A percentile compares a stretch with the other conserved stretches of the same genome.
Evolutionary conservation across 2,113 vertebrate species (phyloP).

Genomic region (Garra rufa): DNA sequence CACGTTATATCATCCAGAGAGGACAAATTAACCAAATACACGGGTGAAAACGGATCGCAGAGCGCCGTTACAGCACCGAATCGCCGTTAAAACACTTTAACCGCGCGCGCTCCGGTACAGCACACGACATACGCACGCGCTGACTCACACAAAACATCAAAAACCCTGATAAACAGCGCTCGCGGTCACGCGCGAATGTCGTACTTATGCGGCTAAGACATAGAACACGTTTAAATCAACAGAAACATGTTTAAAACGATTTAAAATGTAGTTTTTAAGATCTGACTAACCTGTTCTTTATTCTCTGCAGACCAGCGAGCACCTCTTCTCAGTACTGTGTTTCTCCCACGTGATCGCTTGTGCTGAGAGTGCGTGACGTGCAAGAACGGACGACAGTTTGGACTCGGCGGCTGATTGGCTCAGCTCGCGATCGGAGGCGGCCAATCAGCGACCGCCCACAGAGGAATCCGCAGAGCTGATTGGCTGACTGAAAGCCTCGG

Average conservation of each 20-base stretch:
- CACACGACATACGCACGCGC: not conserved
- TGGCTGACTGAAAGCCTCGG: not conserved
- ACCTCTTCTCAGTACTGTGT: not conserved
- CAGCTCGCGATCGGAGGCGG: not conserved
- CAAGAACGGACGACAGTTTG: too few species aligned
- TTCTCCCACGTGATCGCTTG: constrained; percentile 7
- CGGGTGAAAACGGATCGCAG: not conserved
- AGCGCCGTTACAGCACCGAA: not conserved
- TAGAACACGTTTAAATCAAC: accelerated
- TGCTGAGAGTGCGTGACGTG: not conserved
- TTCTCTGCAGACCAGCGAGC: not conserved
- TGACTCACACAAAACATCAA: not conserved
- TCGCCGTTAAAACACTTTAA: constrained; percentile 7
- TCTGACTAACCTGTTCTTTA: constrained; percentile 5
- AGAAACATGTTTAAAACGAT: too few species aligned
- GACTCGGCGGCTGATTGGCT: not conserved
- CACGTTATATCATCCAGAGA: not conserved
- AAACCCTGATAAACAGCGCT: accelerated
- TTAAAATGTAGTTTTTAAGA: not conserved
- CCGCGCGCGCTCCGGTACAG: not conserved
- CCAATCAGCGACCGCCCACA: not conserved
- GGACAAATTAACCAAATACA: not conserved
- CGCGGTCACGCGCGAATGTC: accelerated
- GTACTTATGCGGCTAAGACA: accelerated
- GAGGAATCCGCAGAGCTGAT: not conserved